Conservation (phyloP, 2,888 invertebrate species). For the Petrophora chlorosata region DNA sequence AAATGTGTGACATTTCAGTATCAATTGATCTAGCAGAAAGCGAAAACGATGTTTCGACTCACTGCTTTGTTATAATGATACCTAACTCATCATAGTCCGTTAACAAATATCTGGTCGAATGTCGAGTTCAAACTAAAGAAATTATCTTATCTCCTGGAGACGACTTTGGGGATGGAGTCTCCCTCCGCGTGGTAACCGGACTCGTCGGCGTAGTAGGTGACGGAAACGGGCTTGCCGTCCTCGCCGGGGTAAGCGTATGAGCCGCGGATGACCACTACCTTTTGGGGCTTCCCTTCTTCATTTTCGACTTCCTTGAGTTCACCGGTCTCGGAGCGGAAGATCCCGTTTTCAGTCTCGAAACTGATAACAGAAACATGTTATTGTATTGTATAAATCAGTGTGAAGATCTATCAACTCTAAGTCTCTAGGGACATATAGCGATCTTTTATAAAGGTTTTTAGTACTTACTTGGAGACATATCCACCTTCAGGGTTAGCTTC, state of each 20-base stretch:
- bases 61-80: background rate
- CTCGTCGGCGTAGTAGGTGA: slow-evolving; percentile 85
- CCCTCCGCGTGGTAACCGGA: slow-evolving; percentile 86
- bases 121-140: too few relatives aligned
- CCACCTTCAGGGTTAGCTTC: too few relatives aligned
- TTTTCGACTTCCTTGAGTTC: slow-evolving; percentile 54
- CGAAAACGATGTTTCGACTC: too few relatives aligned
- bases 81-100: background rate
- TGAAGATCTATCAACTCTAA: too few relatives aligned
- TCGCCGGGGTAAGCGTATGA: slow-evolving; percentile 81
- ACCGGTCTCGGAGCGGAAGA: background rate
- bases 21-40: too few relatives aligned
- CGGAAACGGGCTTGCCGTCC: slow-evolving; percentile 79
- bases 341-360: slow-evolving; percentile 9
- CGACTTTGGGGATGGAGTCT: slow-evolving; percentile 82
- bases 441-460: too few relatives aligned
- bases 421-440: too few relatives aligned
- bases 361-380: too few relatives aligned
- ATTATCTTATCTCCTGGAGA: background rate
- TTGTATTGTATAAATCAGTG: background rate
- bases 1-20: background rate
- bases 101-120: background rate
- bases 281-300: slow-evolving; percentile 83
- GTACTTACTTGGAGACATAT: too few relatives aligned
- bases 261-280: slow-evolving; percentile 84